Percentiles rank a stretch among this genome's conserved stretches.
Evolutionary conservation across 2,113 vertebrate species (phyloP).

Genomic region (Nibea coibor): DNA sequence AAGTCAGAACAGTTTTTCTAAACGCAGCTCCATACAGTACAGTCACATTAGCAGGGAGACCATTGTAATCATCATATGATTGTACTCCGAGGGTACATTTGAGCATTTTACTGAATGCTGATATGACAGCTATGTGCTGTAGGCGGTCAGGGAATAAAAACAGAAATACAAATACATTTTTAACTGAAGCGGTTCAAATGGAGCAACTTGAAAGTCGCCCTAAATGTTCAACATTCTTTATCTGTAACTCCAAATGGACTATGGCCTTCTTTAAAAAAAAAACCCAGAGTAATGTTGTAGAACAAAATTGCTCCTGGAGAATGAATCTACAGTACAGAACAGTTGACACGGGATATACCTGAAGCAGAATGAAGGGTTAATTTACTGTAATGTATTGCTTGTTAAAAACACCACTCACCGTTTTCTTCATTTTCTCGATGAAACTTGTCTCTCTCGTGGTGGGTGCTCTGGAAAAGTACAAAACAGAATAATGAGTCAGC

Average conservation of each 20-base stretch:
- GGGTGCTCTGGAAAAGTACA: conserved; percentile 77
- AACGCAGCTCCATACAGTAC: not conserved
- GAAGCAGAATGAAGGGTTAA: not conserved
- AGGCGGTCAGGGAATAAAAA: not conserved
- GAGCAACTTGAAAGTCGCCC: not conserved
- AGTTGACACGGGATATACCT: not conserved
- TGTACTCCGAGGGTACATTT: not conserved
- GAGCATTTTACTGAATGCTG: not conserved
- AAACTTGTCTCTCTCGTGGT: conserved; percentile 91
- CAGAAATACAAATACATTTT: not conserved
- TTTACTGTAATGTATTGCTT: not conserved
- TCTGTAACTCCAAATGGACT: not conserved
- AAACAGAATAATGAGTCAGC: not conserved
- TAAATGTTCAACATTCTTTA: not conserved
- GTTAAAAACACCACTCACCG: conserved; percentile 83
- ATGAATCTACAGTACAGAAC: not conserved
- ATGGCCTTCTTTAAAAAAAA: not conserved
- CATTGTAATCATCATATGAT: not conserved
- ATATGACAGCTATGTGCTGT: not conserved
- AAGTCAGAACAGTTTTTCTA: conserved; percentile 30
- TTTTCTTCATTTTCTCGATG: conserved; percentile 99
- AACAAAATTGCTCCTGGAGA: not conserved
- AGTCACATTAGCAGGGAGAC: conserved; percentile 9
- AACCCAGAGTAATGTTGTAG: not conserved
- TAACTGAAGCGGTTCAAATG: not conserved